These are phyloP conservation scores for Leptinotarsa juncta DNA, from an alignment of 2,888 invertebrate species.

Conservation along the genomic window DNA sequence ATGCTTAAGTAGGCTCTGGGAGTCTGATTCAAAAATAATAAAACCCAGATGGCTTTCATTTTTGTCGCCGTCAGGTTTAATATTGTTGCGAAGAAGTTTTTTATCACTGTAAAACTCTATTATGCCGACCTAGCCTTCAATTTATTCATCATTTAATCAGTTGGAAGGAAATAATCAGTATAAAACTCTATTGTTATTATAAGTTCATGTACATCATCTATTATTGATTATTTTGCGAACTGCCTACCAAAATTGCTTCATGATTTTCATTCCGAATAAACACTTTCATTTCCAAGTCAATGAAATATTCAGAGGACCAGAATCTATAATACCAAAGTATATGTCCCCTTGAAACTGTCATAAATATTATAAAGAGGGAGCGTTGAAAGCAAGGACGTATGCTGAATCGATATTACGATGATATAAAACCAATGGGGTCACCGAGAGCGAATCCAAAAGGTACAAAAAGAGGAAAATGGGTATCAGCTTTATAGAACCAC, in stretches of 20 bases:
- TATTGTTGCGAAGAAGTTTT: no score
- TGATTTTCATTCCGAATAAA: neutral
- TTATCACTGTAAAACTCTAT: no score
- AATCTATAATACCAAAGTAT: conserved; percentile 16
- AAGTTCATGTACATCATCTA: neutral
- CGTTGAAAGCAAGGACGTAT: conserved; percentile 19
- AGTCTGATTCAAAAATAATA: no score
- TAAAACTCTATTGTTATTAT: no score
- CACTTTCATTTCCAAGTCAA: conserved; percentile 3
- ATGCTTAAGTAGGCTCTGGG: no score
- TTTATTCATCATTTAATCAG: no score
- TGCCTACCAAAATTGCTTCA: neutral
- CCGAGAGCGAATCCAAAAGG: conserved; percentile 11
- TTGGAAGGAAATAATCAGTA: no score
- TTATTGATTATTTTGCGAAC: neutral
- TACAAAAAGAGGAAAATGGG: neutral
- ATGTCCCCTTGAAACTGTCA: conserved; percentile 15
- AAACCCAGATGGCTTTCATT: no score
- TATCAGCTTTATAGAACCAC: conserved; percentile 11
- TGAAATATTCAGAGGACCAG: conserved; percentile 22
- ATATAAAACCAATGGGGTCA: conserved; percentile 18
- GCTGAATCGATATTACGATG: conserved; percentile 12
- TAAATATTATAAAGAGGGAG: conserved; percentile 21
- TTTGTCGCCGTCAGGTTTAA: no score
- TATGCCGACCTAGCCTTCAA: no score